phyloP scores from a whole-genome alignment of 2,888 invertebrate species.

The Phaedon cochleariae region DNA sequence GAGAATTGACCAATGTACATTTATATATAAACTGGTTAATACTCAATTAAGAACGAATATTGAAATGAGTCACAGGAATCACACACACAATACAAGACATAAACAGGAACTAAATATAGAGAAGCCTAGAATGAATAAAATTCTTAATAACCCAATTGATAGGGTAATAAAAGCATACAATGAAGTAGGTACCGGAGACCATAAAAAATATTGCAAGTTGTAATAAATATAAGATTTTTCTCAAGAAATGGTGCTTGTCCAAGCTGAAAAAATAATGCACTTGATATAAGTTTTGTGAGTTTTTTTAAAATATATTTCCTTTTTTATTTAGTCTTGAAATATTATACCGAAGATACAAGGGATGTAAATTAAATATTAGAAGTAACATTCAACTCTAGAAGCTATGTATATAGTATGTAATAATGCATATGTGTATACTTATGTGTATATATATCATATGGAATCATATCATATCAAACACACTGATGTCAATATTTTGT shows the following conservation, averaged over 20 bases:
- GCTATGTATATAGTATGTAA: too few relatives aligned
- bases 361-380: too few relatives aligned
- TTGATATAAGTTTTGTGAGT: not conserved
- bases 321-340: too few relatives aligned
- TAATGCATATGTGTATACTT: too few relatives aligned
- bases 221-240: not conserved
- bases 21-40: not conserved
- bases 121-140: not conserved
- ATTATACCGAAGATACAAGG: too few relatives aligned
- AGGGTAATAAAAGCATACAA: not conserved
- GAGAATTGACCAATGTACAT: not conserved
- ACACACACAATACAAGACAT: not conserved
- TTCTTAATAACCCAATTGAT: not conserved
- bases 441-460: too few relatives aligned
- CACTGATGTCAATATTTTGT: too few relatives aligned
- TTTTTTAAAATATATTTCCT: not conserved
- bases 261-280: not conserved
- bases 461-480: too few relatives aligned
- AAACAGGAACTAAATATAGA: not conserved
- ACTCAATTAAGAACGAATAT: not conserved
- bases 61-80: not conserved
- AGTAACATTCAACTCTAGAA: too few relatives aligned
- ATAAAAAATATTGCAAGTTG: not conserved
- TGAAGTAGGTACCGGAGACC: not conserved
- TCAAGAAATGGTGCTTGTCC: not conserved